Percentiles rank a stretch among this genome's conserved stretches.
Conservation (phyloP, 2,888 invertebrate species). For the Pemphredon lugubris region DNA sequence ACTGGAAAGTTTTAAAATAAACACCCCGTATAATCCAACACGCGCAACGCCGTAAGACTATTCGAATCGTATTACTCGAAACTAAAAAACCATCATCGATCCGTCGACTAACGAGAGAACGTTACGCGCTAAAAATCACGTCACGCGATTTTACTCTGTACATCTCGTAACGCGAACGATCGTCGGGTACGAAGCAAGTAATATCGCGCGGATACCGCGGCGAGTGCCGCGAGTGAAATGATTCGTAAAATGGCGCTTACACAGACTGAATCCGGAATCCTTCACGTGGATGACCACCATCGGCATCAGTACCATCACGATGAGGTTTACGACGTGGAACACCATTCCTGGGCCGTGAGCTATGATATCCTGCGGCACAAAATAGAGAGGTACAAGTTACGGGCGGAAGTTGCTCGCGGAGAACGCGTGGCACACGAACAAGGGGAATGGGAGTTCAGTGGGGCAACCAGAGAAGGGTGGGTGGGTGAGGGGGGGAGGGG, state of each 20-base stretch:
- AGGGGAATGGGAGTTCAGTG: background rate
- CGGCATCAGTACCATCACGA: constrained; percentile 89
- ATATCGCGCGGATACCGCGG: constrained; percentile 7
- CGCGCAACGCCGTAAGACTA: too few species aligned
- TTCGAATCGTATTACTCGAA: too few species aligned
- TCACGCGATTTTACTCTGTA: too few species aligned
- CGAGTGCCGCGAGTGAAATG: constrained; percentile 52
- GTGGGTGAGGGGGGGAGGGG: background rate
- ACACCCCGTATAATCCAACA: too few species aligned
- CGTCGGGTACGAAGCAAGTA: too few species aligned
- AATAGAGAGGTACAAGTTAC: constrained; percentile 68
- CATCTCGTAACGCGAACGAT: too few species aligned
- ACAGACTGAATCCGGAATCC: constrained; percentile 89
- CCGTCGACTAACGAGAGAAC: too few species aligned
- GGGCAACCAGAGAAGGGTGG: background rate
- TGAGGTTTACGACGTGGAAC: constrained; percentile 89
- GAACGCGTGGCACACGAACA: constrained; percentile 23
- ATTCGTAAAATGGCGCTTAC: constrained; percentile 82
- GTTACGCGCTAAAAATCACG: too few species aligned
- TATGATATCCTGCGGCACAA: constrained; percentile 86
- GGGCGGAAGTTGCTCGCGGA: constrained; percentile 54
- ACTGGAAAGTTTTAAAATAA: too few species aligned
- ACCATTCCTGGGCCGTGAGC: constrained; percentile 86
- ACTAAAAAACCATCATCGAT: too few species aligned
- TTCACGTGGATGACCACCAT: constrained; percentile 90